Base-by-base conservation (phyloP, 1,140 invertebrate genomes). In the Drosophila malerkotliana region DNA sequence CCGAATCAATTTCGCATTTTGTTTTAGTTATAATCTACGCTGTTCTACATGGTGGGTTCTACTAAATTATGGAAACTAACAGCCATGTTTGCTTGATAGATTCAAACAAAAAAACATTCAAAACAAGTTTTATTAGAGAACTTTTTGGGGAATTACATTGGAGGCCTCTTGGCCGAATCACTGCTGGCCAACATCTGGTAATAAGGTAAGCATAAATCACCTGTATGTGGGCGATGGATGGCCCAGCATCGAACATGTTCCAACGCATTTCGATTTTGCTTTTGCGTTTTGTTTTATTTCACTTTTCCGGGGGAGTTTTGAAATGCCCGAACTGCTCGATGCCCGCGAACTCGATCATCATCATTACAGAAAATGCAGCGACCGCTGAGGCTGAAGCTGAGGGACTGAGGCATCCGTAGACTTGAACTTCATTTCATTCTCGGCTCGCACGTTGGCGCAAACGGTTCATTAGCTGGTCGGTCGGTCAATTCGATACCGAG, bases 201-300 rank as follows among this genome's bases (percentile, higher is more conserved):
- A 41, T 21, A 58, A 24, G 21, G 37, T 44, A 37, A 47, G 48
- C 68, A 80, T 80, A 81, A 73, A 59, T 78, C 67, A 59, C 45
- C 18, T 52, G 57, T 14, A 64, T 68, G 84, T 83, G 82, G 79
- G 84, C 79, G 81, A 55, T 10, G 24, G 47, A 32, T 32, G n/a
- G 18, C 18, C 18, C 45, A 72, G 66, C 78, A 79, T 76, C 83
- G 54, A 87, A 79, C 78, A 89, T 89, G 82, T 89, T 88, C 75
- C 82, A 88, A 79, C 56, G 69, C 63, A 79, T 71, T 68, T 77
- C 39, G 45, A 49, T 62, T 15, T 56, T 14, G 34, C 39, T 51
- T 63, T 52, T 55, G 24, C 49, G 58, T 55, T 66, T 57, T 74
- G 30, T 55, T 47, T 79, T 68, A 49, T 47, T 66, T 48, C 61